Conservation (phyloP, 2,797 vertebrate genomes). For the Leptodactylus fallax region DNA sequence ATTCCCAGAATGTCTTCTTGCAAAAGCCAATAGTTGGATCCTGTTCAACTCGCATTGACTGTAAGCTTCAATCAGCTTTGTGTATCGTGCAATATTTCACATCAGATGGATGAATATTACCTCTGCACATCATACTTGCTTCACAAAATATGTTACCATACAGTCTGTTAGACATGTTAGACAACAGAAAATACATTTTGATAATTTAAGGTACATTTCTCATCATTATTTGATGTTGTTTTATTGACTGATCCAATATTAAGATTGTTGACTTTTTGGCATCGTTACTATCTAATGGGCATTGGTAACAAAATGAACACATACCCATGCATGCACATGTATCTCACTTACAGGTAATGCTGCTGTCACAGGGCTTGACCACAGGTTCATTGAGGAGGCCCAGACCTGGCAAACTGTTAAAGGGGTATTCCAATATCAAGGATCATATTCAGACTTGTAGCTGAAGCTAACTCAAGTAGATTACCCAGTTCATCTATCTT, state of each 20-base stretch:
- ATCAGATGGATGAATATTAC: background rate
- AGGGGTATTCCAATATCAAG: too few species aligned
- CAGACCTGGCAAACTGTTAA: too few species aligned
- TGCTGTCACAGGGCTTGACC: background rate
- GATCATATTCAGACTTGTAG: too few species aligned
- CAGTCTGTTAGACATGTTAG: background rate
- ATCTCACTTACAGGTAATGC: background rate
- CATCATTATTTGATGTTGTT: background rate
- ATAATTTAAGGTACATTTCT: background rate
- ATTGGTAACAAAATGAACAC: background rate
- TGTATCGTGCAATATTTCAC: slow-evolving; percentile 9
- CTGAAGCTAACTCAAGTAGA: too few species aligned
- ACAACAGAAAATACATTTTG: background rate
- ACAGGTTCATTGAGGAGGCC: background rate
- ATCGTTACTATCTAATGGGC: background rate
- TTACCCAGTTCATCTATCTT: too few species aligned
- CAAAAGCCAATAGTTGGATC: slow-evolving; percentile 71
- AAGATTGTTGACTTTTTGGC: background rate
- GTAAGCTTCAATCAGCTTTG: slow-evolving; percentile 37
- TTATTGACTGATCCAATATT: background rate
- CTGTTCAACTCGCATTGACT: slow-evolving; percentile 43
- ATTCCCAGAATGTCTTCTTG: slow-evolving; percentile 73
- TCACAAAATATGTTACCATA: background rate
- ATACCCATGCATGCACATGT: background rate
- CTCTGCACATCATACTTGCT: background rate